Percentiles rank a stretch among this genome's conserved stretches.
These are phyloP conservation scores for Tauraco hartlaubi DNA, from an alignment of 2,797 vertebrate species.

Conservation along the genomic window DNA sequence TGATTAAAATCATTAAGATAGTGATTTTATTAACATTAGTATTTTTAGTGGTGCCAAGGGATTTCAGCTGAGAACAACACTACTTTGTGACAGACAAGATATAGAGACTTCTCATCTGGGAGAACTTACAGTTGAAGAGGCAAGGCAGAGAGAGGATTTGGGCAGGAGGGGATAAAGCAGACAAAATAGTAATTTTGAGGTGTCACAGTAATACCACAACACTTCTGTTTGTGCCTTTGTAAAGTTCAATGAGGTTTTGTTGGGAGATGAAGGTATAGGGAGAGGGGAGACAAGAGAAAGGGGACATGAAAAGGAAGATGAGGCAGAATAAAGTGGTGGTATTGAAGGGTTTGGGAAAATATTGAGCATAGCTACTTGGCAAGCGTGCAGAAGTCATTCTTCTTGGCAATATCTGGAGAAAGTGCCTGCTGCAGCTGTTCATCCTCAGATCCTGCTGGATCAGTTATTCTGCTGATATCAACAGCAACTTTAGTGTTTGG, in stretches of 20 bases:
- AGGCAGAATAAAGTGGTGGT: neutral
- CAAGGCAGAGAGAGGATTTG: neutral
- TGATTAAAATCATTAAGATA: neutral
- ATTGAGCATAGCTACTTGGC: neutral
- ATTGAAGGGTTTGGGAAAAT: neutral
- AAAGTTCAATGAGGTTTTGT: neutral
- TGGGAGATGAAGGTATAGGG: neutral
- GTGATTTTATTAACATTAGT: neutral
- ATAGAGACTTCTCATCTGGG: neutral
- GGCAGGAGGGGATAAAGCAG: neutral
- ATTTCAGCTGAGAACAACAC: neutral
- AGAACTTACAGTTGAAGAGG: neutral
- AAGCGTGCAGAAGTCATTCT: neutral
- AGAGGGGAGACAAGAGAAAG: neutral
- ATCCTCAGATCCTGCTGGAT: neutral
- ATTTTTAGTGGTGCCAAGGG: neutral
- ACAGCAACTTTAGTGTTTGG: neutral
- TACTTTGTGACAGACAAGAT: neutral
- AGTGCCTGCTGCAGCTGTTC: neutral
- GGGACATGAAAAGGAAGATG: neutral
- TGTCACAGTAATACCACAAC: neutral
- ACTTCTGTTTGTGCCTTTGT: neutral
- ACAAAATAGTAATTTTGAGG: neutral
- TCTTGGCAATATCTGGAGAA: neutral
- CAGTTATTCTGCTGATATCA: neutral